A percentile compares a stretch with the other conserved stretches of the same genome.
These are phyloP conservation scores for Mesorhabditis spiculigera DNA, from an alignment of 2,888 invertebrate genomes.

Conservation along the genomic window DNA sequence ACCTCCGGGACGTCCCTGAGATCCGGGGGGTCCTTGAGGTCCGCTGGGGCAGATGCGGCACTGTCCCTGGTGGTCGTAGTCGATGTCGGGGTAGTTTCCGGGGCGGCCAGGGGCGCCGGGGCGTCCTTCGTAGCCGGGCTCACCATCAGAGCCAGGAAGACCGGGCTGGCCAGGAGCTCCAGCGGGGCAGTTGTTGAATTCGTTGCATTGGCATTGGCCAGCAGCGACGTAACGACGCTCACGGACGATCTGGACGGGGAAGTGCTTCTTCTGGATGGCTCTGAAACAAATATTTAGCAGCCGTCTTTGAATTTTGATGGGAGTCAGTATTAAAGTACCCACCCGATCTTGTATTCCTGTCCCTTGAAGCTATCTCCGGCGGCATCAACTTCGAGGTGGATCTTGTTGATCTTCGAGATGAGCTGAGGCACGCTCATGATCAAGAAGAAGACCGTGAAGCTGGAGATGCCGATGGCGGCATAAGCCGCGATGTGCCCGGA, in stretches of 20 bases:
- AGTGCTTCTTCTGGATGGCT: background rate
- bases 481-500: background rate
- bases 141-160: constrained; percentile 9
- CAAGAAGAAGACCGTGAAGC: background rate
- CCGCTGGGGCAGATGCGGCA: constrained; percentile 22
- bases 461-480: background rate
- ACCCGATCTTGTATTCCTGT: background rate
- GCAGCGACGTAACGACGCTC: constrained; percentile 10
- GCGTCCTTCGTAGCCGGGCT: constrained; percentile 9
- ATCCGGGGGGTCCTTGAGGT: constrained; percentile 31
- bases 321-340: background rate
- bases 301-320: too few species aligned
- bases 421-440: background rate
- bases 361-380: background rate
- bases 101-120: constrained; percentile 11
- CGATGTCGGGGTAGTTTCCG: constrained; percentile 12
- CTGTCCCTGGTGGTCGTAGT: constrained; percentile 6
- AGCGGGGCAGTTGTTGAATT: constrained; percentile 11
- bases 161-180: constrained; percentile 13
- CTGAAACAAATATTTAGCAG: background rate
- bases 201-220: constrained; percentile 12
- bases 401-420: background rate
- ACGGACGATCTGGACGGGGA: constrained; percentile 9
- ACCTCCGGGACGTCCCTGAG: constrained; percentile 24
- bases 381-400: background rate